A percentile compares a stretch with the other conserved stretches of the same genome.
Evolutionary conservation across 1,140 invertebrate species (phyloP).

Genomic region (Dendrolimus kikuchii): DNA sequence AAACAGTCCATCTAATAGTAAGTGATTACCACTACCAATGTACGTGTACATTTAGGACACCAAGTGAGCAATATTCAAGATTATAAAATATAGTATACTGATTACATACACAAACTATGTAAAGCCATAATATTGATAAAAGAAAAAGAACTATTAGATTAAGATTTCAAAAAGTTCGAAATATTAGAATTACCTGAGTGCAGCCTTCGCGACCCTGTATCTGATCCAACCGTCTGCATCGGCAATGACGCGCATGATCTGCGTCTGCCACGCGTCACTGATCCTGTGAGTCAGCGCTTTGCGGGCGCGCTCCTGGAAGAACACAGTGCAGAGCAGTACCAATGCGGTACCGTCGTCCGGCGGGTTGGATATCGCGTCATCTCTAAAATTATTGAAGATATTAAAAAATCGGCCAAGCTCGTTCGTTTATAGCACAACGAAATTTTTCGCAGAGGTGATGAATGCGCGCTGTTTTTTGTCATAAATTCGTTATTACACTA

Average conservation of each 20-base stretch:
- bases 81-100: too few relatives aligned
- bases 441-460: too few relatives aligned
- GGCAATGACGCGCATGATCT: constrained; percentile 75
- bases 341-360: constrained; percentile 63
- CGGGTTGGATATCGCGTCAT: constrained; percentile 17
- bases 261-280: constrained; percentile 72
- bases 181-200: constrained; percentile 74
- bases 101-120: too few relatives aligned
- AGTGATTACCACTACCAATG: too few relatives aligned
- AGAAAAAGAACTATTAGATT: background rate
- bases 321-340: constrained; percentile 84
- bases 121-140: too few relatives aligned
- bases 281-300: constrained; percentile 47
- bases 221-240: constrained; percentile 83
- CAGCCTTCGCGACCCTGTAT: constrained; percentile 90
- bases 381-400: constrained; percentile 7
- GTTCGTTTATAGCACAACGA: too few relatives aligned
- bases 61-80: too few relatives aligned
- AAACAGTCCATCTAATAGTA: too few relatives aligned
- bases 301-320: constrained; percentile 87
- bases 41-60: too few relatives aligned
- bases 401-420: background rate
- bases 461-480: too few relatives aligned
- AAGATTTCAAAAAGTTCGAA: background rate
- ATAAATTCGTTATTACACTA: too few relatives aligned